phyloP scores from a whole-genome alignment of 2,888 invertebrate genomes.

The Spialia ferax region DNA sequence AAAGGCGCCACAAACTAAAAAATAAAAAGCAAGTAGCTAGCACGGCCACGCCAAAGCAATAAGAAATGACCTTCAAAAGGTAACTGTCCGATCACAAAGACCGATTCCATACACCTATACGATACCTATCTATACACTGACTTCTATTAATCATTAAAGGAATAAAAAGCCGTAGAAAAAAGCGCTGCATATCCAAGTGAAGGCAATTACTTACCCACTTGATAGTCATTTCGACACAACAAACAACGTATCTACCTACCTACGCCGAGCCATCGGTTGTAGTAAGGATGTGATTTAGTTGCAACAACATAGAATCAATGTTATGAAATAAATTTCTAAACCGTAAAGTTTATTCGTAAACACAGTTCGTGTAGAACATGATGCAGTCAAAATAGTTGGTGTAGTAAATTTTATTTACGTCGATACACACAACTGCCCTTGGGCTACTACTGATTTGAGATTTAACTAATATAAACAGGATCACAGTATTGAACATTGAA shows the following conservation, averaged over 20 bases:
- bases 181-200: slow-evolving; percentile 44
- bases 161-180: slow-evolving; percentile 52
- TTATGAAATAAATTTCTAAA: slow-evolving; percentile 24
- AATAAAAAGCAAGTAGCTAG: slow-evolving; percentile 28
- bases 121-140: slow-evolving; percentile 41
- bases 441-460: not conserved
- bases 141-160: slow-evolving; percentile 51
- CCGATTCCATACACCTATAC: slow-evolving; percentile 35
- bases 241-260: too few relatives aligned
- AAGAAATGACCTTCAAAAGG: slow-evolving; percentile 54
- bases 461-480: not conserved
- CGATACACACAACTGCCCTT: slow-evolving; percentile 3
- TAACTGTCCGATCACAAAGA: slow-evolving; percentile 60
- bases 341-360: slow-evolving; percentile 26
- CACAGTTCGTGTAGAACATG: slow-evolving; percentile 15
- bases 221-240: slow-evolving; percentile 25
- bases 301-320: slow-evolving; percentile 22
- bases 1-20: slow-evolving; percentile 3
- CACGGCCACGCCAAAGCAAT: slow-evolving; percentile 4
- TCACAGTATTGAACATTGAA: not conserved
- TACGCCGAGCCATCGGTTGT: slow-evolving; percentile 1
- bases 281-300: slow-evolving; percentile 28
- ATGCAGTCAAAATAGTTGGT: slow-evolving; percentile 18
- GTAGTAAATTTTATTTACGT: slow-evolving; percentile 25
- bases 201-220: slow-evolving; percentile 42